Conservation (phyloP, 2,797 vertebrate species). For the Pogonophryne albipinna region DNA sequence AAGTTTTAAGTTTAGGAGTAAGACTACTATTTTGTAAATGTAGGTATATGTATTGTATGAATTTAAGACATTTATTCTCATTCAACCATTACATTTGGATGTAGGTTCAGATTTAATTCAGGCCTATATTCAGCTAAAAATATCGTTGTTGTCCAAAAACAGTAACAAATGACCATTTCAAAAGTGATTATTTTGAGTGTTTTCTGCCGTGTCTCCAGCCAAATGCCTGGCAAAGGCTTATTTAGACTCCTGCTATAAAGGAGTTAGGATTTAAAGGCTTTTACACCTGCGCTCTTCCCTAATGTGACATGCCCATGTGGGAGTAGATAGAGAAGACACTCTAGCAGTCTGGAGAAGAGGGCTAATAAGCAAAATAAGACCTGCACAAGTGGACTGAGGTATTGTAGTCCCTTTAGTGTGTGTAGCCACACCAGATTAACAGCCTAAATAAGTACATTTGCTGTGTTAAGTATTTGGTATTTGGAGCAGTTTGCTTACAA, state of each 20-base stretch:
- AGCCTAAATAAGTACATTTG: background rate
- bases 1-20: slow-evolving; percentile 1
- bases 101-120: background rate
- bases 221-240: background rate
- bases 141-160: background rate
- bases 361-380: background rate
- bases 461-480: background rate
- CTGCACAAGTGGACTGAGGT: background rate
- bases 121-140: background rate
- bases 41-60: no score
- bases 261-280: background rate
- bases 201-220: background rate
- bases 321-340: background rate
- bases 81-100: background rate
- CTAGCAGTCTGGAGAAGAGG: no score
- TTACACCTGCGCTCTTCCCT: background rate
- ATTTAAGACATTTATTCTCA: background rate
- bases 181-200: background rate
- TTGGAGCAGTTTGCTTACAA: background rate
- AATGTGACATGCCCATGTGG: background rate
- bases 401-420: background rate
- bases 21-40: slow-evolving; percentile 5
- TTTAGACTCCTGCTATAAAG: background rate
- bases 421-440: slow-evolving; percentile 1
- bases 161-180: background rate